These are phyloP conservation scores for Actinia equina DNA, from an alignment of 64 coral and sea anemone genomes.

Conservation along the genomic window DNA sequence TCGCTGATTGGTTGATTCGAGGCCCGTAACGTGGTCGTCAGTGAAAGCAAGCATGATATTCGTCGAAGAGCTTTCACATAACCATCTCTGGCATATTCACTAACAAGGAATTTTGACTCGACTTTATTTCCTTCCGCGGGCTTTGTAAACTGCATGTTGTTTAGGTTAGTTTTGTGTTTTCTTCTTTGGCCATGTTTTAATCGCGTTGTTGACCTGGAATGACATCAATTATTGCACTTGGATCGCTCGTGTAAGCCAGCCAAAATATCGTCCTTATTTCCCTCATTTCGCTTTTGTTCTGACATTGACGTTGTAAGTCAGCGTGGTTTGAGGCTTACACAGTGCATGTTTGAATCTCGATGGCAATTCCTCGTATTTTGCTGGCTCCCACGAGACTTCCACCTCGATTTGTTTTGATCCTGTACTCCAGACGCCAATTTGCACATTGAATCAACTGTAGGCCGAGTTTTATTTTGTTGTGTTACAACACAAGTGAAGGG, in stretches of 20 bases:
- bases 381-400: slow-evolving; percentile 60
- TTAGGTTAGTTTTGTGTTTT: slow-evolving; percentile 98
- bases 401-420: slow-evolving; percentile 77
- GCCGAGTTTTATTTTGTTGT: slow-evolving; percentile 79
- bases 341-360: slow-evolving; percentile 41
- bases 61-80: slow-evolving; percentile 81
- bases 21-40: slow-evolving; percentile 99
- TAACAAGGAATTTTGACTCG: slow-evolving; percentile 72
- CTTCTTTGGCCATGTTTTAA: slow-evolving; percentile 94
- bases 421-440: slow-evolving; percentile 79
- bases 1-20: slow-evolving; percentile 96
- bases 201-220: slow-evolving; percentile 94
- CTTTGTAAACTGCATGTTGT: slow-evolving; percentile 79
- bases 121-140: slow-evolving; percentile 61
- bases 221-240: slow-evolving; percentile 99
- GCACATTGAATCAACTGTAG: slow-evolving; percentile 88
- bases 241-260: slow-evolving; percentile 89
- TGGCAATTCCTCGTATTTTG: slow-evolving; percentile 52
- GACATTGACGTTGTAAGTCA: slow-evolving; percentile 90
- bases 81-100: slow-evolving; percentile 86
- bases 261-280: slow-evolving; percentile 85
- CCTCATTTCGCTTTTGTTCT: slow-evolving; percentile 97
- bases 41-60: slow-evolving; percentile 99
- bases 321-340: slow-evolving; percentile 35
- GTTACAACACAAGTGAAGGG: slow-evolving; percentile 44